Conservation (phyloP, 2,113 vertebrate species). For the Eleginops maclovinus region DNA sequence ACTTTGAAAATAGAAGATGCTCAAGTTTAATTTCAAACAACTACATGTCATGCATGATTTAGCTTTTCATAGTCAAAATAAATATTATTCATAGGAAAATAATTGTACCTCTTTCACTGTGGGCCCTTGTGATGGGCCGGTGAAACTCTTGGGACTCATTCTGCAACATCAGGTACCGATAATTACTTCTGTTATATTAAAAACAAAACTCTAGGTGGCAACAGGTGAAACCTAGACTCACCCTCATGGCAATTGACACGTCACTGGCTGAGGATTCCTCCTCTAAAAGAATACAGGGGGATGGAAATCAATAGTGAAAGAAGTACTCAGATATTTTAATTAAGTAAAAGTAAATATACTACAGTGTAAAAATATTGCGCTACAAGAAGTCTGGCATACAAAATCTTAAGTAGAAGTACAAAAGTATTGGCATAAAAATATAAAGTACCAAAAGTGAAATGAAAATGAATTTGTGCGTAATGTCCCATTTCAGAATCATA, state of each 20-base stretch:
- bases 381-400: too few species aligned
- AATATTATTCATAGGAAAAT: not conserved
- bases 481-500: too few species aligned
- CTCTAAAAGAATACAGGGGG: conserved; percentile 2
- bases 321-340: too few species aligned
- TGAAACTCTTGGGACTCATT: conserved; percentile 66
- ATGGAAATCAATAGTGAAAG: too few species aligned
- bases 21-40: not conserved
- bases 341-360: too few species aligned
- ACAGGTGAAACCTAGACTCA: conserved; percentile 36
- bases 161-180: conserved; percentile 47
- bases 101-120: conserved; percentile 69
- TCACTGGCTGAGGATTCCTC: conserved; percentile 71
- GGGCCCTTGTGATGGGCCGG: conserved; percentile 56
- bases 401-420: too few species aligned
- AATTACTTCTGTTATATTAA: not conserved
- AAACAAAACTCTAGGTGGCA: not conserved
- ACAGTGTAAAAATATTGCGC: too few species aligned
- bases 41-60: accelerated
- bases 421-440: too few species aligned
- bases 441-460: too few species aligned
- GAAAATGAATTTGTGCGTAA: too few species aligned
- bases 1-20: conserved; percentile 22
- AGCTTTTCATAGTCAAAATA: not conserved
- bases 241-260: conserved; percentile 76